phyloP scores from a whole-genome alignment of 2,113 vertebrate species.

The Rhabdomys dilectus region DNA sequence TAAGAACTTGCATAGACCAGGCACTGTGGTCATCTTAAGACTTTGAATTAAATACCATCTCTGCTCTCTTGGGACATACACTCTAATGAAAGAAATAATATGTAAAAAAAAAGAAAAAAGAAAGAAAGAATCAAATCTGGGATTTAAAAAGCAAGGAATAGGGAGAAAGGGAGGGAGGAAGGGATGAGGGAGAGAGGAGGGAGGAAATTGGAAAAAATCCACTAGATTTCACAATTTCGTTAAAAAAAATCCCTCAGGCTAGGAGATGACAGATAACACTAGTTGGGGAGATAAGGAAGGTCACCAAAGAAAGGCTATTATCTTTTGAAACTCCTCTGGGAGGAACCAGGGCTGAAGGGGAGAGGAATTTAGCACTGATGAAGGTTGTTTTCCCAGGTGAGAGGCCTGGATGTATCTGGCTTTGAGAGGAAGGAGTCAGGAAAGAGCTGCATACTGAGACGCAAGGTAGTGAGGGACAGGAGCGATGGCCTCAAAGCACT shows the following conservation, averaged over 20 bases:
- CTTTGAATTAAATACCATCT: constrained; percentile 57
- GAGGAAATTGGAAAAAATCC: neutral
- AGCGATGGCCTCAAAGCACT: neutral
- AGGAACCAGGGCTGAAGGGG: neutral
- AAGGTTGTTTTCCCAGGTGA: neutral
- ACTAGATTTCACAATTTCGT: neutral
- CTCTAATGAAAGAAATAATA: neutral
- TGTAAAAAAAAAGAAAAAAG: neutral
- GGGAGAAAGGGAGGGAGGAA: too few species aligned
- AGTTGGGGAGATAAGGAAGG: neutral
- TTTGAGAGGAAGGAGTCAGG: neutral
- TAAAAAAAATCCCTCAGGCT: neutral
- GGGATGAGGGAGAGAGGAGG: rapidly evolving
- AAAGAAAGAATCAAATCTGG: neutral
- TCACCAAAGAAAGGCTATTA: neutral
- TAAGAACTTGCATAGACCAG: constrained; percentile 5
- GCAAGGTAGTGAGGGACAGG: neutral
- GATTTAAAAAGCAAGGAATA: neutral
- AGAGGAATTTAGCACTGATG: neutral
- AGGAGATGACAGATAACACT: neutral
- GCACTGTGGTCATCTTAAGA: constrained; percentile 18
- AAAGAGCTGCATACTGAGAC: neutral
- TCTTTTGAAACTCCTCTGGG: constrained; percentile 5
- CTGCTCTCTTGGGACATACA: neutral
- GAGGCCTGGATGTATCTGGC: neutral